Percentiles rank a stretch among this genome's conserved stretches.
Conservation (phyloP, 2,113 vertebrate species). For the Peromyscus polionotus region DNA sequence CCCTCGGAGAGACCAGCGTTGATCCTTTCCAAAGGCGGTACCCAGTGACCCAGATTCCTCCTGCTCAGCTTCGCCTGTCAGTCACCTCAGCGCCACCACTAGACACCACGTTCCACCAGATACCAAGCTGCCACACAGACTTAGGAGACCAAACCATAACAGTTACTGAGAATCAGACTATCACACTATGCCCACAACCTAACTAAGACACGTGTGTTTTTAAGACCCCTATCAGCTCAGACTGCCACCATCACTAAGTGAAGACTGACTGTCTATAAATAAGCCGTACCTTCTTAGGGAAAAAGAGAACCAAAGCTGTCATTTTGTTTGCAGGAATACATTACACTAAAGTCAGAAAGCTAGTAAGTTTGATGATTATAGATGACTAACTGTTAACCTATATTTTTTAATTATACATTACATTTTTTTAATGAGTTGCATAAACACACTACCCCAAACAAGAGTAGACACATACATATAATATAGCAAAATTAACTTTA, state of each 20-base stretch:
- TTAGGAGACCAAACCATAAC: not conserved
- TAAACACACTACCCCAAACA: no score
- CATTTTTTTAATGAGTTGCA: no score
- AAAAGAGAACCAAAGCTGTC: conserved; percentile 28
- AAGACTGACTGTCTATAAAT: conserved; percentile 29
- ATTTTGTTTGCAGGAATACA: conserved; percentile 5
- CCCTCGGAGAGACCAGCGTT: not conserved
- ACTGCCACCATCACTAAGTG: not conserved
- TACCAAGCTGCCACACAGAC: not conserved
- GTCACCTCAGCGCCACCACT: not conserved
- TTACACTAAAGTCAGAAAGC: conserved; percentile 23
- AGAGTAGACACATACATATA: no score
- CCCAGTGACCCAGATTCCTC: not conserved
- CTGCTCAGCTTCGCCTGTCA: not conserved
- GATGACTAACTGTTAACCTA: no score
- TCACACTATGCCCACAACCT: conserved; percentile 13
- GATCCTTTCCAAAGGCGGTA: not conserved
- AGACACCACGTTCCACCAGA: not conserved
- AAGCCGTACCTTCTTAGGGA: not conserved
- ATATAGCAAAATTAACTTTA: no score
- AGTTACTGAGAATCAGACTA: conserved; percentile 41
- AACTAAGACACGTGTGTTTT: conserved; percentile 59
- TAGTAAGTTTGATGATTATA: not conserved
- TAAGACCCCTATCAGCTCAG: conserved; percentile 46
- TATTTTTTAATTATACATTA: no score